A percentile compares a stretch with the other conserved stretches of the same genome.
Evolutionary conservation across 2,888 invertebrate genomes (phyloP).

Genomic region (Erannis defoliaria): DNA sequence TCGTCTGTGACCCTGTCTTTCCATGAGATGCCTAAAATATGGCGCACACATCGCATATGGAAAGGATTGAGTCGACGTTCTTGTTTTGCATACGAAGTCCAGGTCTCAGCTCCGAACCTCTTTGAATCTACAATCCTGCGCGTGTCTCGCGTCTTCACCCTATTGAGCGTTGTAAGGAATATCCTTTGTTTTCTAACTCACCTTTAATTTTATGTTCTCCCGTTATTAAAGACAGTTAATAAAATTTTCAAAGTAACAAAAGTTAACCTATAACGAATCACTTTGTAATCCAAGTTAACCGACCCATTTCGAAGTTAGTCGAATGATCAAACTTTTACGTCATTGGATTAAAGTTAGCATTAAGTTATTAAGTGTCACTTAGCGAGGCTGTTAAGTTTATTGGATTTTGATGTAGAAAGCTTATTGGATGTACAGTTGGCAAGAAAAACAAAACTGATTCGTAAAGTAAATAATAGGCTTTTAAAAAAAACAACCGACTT

Average conservation of each 20-base stretch:
- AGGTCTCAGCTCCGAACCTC: too few relatives aligned
- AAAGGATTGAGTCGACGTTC: too few relatives aligned
- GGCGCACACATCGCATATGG: too few relatives aligned
- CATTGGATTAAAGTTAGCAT: conserved; percentile 25
- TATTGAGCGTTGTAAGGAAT: too few relatives aligned
- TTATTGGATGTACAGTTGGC: not conserved
- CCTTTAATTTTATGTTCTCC: not conserved
- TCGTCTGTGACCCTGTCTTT: too few relatives aligned
- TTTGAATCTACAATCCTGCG: too few relatives aligned
- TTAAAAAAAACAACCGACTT: too few relatives aligned
- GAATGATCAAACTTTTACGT: conserved; percentile 31
- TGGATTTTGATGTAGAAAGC: conserved; percentile 6
- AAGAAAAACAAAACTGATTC: not conserved
- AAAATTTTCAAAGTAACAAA: conserved; percentile 9
- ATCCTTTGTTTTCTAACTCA: too few relatives aligned
- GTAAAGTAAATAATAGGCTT: not conserved
- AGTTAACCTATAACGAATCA: conserved; percentile 30
- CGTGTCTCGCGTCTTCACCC: too few relatives aligned
- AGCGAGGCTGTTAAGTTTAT: conserved; percentile 16
- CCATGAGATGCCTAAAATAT: too few relatives aligned
- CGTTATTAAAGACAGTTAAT: conserved; percentile 15
- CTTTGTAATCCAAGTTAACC: conserved; percentile 33
- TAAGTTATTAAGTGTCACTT: conserved; percentile 28
- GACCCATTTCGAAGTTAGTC: conserved; percentile 27
- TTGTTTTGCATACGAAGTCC: too few relatives aligned